Percentiles rank a stretch among this genome's conserved stretches.
Conservation (phyloP, 2,888 invertebrate genomes). For the Unio delphinus region DNA sequence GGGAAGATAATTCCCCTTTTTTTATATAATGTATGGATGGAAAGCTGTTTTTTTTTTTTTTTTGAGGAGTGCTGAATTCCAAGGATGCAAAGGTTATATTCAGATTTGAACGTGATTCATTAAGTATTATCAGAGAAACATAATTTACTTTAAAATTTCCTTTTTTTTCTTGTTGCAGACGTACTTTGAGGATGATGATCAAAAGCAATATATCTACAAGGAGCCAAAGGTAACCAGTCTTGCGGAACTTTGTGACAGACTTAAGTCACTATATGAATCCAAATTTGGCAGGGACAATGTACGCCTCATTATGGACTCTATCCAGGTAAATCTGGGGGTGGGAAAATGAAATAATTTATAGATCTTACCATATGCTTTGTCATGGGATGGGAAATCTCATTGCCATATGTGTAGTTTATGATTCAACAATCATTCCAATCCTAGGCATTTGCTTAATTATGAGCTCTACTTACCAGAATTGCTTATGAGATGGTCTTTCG, state of each 20-base stretch:
- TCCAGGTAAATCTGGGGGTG: conserved; percentile 78
- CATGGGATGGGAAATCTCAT: no score
- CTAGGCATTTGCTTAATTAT: no score
- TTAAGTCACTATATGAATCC: conserved; percentile 86
- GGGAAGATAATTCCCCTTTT: no score
- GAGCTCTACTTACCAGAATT: no score
- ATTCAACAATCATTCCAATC: no score
- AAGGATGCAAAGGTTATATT: not conserved
- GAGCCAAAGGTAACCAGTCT: conserved; percentile 95
- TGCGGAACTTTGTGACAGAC: conserved; percentile 92
- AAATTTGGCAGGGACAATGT: conserved; percentile 90
- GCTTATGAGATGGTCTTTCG: no score
- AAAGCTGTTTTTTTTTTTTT: not conserved
- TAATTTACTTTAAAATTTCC: not conserved
- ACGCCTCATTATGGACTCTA: conserved; percentile 93
- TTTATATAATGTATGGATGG: not conserved
- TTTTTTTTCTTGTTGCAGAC: conserved; percentile 32
- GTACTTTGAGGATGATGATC: conserved; percentile 75
- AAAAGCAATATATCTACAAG: conserved; percentile 93
- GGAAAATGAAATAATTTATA: not conserved
- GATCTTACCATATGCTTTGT: not conserved
- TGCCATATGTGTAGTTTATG: no score
- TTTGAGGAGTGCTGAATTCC: not conserved
- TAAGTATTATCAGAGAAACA: no score
- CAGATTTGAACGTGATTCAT: not conserved